Evolutionary conservation across 2,797 vertebrate genomes (phyloP), one percentile per base, ranked within the genome.

Genomic region (Galago senegalensis): DNA sequence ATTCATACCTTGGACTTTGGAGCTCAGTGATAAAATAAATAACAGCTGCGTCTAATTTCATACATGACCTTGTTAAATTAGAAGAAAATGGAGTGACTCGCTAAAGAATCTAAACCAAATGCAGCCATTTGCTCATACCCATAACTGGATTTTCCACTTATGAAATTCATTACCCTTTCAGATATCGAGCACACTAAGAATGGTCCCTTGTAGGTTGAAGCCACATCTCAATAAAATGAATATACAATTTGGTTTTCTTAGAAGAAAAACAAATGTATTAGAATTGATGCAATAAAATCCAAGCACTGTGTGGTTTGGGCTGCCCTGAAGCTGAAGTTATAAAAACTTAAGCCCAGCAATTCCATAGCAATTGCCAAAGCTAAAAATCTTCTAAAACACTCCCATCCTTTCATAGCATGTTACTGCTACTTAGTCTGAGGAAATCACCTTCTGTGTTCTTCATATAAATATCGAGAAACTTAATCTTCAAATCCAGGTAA

Each of bases 101-200:
- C 79, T 96, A 97, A 97, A 65, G 69, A 91, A 94, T 97, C 80
- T 93, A 91, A 94, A 97, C 95, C 27, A 94, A 98, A 91, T 85
- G 91, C 31, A 76, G 86, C 84, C 95, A 97, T 96, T 95, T 96
- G 93, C 93, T 97, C 88, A 90, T 77, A 83, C 88, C 81, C 56
- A 84, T 95, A 96, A 97, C 88, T 97, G 87, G 81, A 96, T 97
- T 98, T 98, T 95, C 65, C 92, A 95, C 92, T 95, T 98, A 98
- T 87, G 96, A 98, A 98, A 98, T 93, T 77, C 94, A 98, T 98
- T 91, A 95, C 85, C 61, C 97, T 91, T 98, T 97, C 93, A 98
- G 85, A 97, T 98, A 97, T 98, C 37, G 92, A 97, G 83, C 91
- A 96, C 80, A 85, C 69, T 49, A 63, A 65, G 31, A 75, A 87